Evolutionary conservation across 2,113 vertebrate genomes (phyloP), one percentile per base, ranked within the genome.

Genomic region (Anhinga anhinga): DNA sequence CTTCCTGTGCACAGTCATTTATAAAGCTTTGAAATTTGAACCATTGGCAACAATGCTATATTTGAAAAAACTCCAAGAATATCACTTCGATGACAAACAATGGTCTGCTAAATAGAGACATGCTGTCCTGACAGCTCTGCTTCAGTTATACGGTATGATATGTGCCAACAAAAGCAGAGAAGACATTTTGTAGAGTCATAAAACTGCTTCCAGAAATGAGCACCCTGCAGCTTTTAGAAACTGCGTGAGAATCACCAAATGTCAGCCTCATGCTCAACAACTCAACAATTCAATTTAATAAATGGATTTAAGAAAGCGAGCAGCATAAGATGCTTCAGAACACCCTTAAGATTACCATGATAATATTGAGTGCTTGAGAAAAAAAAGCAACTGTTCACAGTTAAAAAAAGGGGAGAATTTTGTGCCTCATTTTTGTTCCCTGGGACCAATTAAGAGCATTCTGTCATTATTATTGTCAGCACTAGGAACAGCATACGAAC

Each of bases 31-130:
- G 71, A 94, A 97, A 93, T 94, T 66, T 96, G 91, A 95, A 91
- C 91, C 79, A 85, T 49, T 96, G 94, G 76, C 96, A 97, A 94
- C 87, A 90, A 82, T 66, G 65, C 30, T 32, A 9, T 3, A 66
- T 70, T n/a, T 96, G 96, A 97, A 95, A 96, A 96, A 96, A 65
- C 82, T 97, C 95, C 93, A 94, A 95, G 91, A 95, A 70, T 92
- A 95, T 96, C 91, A 93, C 87, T 85, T 94, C 32, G 2, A 93
- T 88, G 93, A 95, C 85, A 96, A 97, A 97, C 94, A 97, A 95
- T 94, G 92, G 93, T 79, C 82, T 90, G 80, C 93, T 96, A 93
- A 96, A 97, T 92, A 96, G 77, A 97, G 93, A 92, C 94, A 87
- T 29, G 55, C 84, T 76, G 89, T 91, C 87, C 91, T 96, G 82